Evolutionary conservation across 2,888 invertebrate genomes (phyloP), one percentile per base, ranked within the genome.

Genomic region (Cerceris ruficornis): DNA sequence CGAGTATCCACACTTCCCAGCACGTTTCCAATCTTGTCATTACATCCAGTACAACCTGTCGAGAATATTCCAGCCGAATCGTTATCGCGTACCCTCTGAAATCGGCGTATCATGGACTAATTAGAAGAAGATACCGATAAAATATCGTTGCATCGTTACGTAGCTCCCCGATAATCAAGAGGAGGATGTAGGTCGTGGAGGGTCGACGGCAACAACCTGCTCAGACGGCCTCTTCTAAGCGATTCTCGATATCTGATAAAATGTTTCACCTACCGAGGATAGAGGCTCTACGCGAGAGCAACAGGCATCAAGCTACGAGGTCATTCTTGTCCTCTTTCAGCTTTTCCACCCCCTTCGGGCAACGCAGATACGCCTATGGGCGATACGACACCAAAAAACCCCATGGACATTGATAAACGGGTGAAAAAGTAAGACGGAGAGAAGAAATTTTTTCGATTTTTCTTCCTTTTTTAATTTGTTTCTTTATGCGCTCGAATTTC

Each of bases 231-330:
- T 57, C 15, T 46, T 54, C 65, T 68, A 72, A 77, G 65, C 72
- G 77, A 77, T 72, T 77, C 72, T 79, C 72, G 77, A 77, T 79
- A 77, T 79, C 72, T 65, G 78, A 79, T 77, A 69, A 73, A 67
- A 67, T 61, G 57, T 61, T 67, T 71, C 76, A 49, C 49, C 59
- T 13, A 54, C 55, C 41, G 49, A 14, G 52, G 66, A 46, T 61
- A 62, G 42, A 55, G 39, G 42, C 64, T 52, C 14, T 58, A 49
- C 58, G 50, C 17, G 11, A 70, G 62, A 76, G 77, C 77, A 77
- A 76, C 76, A 77, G 70, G 76, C 77, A 54, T 17, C 69, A 57
- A 57, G 60, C 17, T 28, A 14, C 57, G 43, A 55, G 46, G 11
- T 13, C 5, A 13, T 9, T n/a, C 14, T n/a, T 7, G n/a, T n/a